Conservation (phyloP, 2,113 vertebrate species). For the Salminus brasiliensis region DNA sequence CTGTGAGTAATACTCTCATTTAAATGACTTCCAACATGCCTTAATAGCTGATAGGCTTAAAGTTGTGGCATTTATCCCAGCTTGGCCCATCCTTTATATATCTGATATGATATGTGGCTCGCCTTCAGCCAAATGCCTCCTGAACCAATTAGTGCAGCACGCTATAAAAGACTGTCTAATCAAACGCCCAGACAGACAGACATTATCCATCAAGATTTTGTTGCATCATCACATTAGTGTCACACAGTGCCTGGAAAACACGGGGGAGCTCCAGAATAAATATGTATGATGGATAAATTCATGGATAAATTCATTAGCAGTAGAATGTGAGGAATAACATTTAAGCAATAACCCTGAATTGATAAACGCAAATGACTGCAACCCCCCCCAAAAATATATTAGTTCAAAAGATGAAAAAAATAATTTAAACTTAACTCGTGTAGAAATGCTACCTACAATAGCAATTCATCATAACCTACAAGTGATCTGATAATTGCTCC, state of each 20-base stretch:
- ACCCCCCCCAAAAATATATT: no score
- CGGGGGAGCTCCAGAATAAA: conserved; percentile 1
- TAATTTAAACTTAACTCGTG: no score
- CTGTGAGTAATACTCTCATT: conserved; percentile 46
- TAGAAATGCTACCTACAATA: neutral
- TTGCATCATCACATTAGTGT: conserved; percentile 36
- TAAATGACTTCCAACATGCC: conserved; percentile 45
- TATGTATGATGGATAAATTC: conserved; percentile 9
- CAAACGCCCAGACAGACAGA: conserved; percentile 37
- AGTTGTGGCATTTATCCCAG: conserved; percentile 28
- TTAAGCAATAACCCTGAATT: neutral
- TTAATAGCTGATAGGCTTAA: conserved; percentile 40
- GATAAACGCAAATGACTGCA: neutral
- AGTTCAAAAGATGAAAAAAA: neutral
- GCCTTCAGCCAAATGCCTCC: conserved; percentile 29
- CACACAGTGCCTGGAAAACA: conserved; percentile 20
- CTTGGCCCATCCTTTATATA: conserved; percentile 33
- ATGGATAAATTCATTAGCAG: neutral
- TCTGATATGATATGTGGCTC: conserved; percentile 49
- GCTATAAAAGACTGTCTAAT: conserved; percentile 27
- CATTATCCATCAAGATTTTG: conserved; percentile 30
- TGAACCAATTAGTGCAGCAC: conserved; percentile 39
- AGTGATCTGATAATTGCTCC: neutral
- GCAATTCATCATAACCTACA: neutral
- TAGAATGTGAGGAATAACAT: neutral